Conservation (phyloP, 2,797 vertebrate species). For the Pogonophryne albipinna region DNA sequence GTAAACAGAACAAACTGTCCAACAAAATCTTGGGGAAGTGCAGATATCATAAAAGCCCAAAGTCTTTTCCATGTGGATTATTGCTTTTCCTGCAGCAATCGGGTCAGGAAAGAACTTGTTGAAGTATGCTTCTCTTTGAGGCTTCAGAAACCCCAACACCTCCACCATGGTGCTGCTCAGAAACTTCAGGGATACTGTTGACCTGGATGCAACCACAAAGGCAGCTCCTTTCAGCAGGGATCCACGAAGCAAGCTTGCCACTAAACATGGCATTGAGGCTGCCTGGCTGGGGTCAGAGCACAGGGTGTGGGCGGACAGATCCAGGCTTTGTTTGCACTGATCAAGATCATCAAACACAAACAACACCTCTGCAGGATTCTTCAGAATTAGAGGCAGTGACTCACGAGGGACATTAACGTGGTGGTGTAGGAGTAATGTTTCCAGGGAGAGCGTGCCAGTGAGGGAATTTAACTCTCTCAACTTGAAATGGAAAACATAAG, state of each 20-base stretch:
- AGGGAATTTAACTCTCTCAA: conserved; percentile 63
- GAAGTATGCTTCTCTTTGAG: conserved; percentile 77
- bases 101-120: conserved; percentile 70
- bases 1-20: conserved; percentile 81
- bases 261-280: conserved; percentile 55
- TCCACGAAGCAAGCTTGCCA: conserved; percentile 79
- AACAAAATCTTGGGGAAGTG: conserved; percentile 82
- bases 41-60: conserved; percentile 79
- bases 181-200: conserved; percentile 22
- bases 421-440: conserved; percentile 60
- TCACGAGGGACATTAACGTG: conserved; percentile 51
- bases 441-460: conserved; percentile 62
- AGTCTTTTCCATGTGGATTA: conserved; percentile 75
- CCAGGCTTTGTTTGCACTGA: conserved; percentile 56
- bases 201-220: conserved; percentile 74
- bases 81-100: conserved; percentile 48
- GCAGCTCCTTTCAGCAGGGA: conserved; percentile 79
- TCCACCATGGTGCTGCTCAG: conserved; percentile 53
- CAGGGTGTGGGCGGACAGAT: conserved; percentile 43
- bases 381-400: conserved; percentile 39
- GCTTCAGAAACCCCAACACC: conserved; percentile 80
- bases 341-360: conserved; percentile 85
- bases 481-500: conserved; percentile 75
- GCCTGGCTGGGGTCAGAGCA: conserved; percentile 56
- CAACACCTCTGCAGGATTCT: conserved; percentile 72